Evolutionary conservation across 2,113 vertebrate genomes (phyloP).

Genomic region (Helogale parvula): DNA sequence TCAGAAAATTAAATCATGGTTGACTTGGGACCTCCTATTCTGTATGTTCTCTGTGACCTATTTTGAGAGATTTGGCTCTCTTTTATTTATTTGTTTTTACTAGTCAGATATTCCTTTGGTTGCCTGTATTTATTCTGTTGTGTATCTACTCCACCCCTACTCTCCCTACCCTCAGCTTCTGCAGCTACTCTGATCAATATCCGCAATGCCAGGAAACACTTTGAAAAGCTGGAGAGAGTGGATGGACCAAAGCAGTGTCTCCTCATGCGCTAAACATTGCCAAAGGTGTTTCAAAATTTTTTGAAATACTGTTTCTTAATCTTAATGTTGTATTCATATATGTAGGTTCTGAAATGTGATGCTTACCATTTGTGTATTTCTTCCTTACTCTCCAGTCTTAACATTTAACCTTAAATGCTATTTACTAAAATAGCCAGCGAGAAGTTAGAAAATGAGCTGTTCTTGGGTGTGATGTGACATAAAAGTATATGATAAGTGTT

Average conservation of each 20-base stretch:
- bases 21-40: constrained; percentile 4
- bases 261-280: constrained; percentile 90
- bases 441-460: constrained; percentile 54
- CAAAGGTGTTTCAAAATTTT: constrained; percentile 34
- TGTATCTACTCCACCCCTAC: constrained; percentile 29
- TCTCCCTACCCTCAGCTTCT: constrained; percentile 87
- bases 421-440: constrained; percentile 67
- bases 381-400: constrained; percentile 73
- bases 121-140: constrained; percentile 62
- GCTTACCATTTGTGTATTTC: constrained; percentile 66
- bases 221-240: constrained; percentile 99
- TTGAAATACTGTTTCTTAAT: constrained; percentile 69
- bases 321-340: constrained; percentile 76
- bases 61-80: constrained; percentile 49
- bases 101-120: constrained; percentile 55
- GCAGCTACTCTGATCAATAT: constrained; percentile 99
- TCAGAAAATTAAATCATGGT: constrained; percentile 48
- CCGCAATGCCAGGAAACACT: constrained; percentile 98
- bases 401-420: constrained; percentile 79
- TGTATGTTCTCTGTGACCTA: constrained; percentile 42
- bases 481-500: constrained; percentile 64
- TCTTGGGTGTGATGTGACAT: constrained; percentile 63
- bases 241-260: constrained; percentile 98
- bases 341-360: constrained; percentile 84
- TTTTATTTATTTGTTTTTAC: constrained; percentile 57